Conservation (phyloP, 2,113 vertebrate genomes). For the Muntiacus reevesi region DNA sequence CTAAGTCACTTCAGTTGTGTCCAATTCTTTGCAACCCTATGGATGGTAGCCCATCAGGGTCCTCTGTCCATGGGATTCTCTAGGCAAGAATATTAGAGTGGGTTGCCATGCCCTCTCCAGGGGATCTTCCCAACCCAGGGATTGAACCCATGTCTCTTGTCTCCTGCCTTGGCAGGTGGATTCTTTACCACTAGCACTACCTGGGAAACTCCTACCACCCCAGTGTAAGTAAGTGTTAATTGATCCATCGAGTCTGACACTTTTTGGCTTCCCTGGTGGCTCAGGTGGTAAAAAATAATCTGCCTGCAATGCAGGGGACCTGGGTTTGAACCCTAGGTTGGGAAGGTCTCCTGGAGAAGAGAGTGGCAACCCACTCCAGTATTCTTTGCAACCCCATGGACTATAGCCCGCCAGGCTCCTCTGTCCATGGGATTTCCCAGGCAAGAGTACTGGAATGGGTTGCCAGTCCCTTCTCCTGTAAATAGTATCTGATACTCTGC, state of each 20-base stretch:
- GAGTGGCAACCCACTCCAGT: not conserved
- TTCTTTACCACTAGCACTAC: not conserved
- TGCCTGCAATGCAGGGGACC: not conserved
- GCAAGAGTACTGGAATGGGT: not conserved
- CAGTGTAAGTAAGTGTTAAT: not conserved
- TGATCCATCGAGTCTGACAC: rapidly evolving
- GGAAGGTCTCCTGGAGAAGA: not conserved
- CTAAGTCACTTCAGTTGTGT: not conserved
- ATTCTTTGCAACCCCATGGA: not conserved
- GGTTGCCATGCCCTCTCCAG: not conserved
- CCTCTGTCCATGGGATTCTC: not conserved
- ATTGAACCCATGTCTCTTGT: not conserved
- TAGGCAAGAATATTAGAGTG: not conserved
- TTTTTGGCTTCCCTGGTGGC: not conserved
- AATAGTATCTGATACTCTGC: not conserved
- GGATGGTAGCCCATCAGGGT: not conserved
- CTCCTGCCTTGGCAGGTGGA: not conserved
- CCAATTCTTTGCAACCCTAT: not conserved
- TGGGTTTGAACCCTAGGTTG: not conserved
- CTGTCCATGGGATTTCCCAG: not conserved
- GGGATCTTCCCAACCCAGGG: not conserved
- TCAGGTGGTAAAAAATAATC: not conserved
- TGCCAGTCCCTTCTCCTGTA: not conserved
- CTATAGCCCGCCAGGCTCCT: rapidly evolving
- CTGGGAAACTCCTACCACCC: not conserved